Percentiles rank a stretch among this genome's conserved stretches.
Conservation (phyloP, 2,888 invertebrate species). For the Phaedon cochleariae region DNA sequence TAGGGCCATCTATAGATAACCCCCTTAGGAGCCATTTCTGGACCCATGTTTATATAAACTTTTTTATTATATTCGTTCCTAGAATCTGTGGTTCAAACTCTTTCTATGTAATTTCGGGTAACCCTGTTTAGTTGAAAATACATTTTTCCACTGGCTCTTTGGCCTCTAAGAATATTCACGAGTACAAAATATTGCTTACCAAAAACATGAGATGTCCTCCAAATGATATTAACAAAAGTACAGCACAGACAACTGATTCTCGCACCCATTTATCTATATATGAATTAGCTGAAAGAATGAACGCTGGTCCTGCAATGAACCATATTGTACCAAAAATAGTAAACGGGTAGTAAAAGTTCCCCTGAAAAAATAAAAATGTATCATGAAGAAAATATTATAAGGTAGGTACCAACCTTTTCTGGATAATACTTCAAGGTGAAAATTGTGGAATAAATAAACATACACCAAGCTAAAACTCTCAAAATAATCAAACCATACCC, state of each 20-base stretch:
- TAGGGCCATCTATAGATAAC: too few relatives aligned
- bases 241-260: conserved; percentile 76
- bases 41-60: too few relatives aligned
- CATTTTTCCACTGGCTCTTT: too few relatives aligned
- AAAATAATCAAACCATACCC: conserved; percentile 84
- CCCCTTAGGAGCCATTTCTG: too few relatives aligned
- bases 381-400: neutral
- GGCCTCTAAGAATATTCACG: too few relatives aligned
- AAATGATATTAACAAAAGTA: conserved; percentile 70
- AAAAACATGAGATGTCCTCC: conserved; percentile 73
- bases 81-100: too few relatives aligned
- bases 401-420: conserved; percentile 74
- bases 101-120: too few relatives aligned
- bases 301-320: conserved; percentile 85
- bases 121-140: too few relatives aligned
- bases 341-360: conserved; percentile 83
- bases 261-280: conserved; percentile 84
- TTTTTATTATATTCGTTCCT: too few relatives aligned
- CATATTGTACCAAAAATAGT: conserved; percentile 84
- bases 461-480: conserved; percentile 81
- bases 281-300: conserved; percentile 79
- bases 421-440: conserved; percentile 86
- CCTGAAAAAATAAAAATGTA: conserved; percentile 59
- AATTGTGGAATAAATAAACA: conserved; percentile 74
- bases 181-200: too few relatives aligned